Evolutionary conservation across 2,113 vertebrate species (phyloP).

Genomic region (Ophthalmolycus amberensis): DNA sequence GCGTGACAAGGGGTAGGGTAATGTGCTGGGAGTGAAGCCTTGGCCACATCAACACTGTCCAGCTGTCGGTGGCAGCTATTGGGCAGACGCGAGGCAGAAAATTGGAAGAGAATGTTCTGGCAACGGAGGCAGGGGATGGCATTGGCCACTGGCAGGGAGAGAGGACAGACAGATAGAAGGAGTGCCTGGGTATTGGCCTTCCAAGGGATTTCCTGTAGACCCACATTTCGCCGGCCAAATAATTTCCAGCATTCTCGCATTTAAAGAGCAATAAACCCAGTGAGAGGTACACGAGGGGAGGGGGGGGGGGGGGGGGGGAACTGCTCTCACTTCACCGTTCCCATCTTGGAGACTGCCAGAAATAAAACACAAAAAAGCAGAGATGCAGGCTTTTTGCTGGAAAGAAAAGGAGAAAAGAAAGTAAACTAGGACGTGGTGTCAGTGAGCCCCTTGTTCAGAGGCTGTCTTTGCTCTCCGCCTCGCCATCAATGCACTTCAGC

Average conservation of each 20-base stretch:
- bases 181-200: constrained; percentile 73
- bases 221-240: constrained; percentile 74
- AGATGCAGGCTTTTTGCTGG: constrained; percentile 63
- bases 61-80: constrained; percentile 82
- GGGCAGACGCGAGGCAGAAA: constrained; percentile 79
- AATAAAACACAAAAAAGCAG: constrained; percentile 69
- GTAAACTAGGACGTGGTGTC: constrained; percentile 79
- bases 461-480: constrained; percentile 72
- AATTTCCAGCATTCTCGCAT: constrained; percentile 76
- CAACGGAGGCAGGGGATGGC: constrained; percentile 75
- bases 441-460: constrained; percentile 68
- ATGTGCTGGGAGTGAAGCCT: constrained; percentile 80
- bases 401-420: constrained; percentile 38
- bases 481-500: constrained; percentile 70
- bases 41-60: constrained; percentile 79
- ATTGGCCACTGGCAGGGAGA: constrained; percentile 75
- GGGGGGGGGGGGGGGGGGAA: neutral
- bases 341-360: constrained; percentile 67
- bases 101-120: constrained; percentile 85
- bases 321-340: constrained; percentile 60
- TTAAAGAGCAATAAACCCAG: constrained; percentile 81
- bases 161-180: constrained; percentile 69
- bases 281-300: constrained; percentile 62
- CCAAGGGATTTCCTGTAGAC: constrained; percentile 82
- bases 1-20: constrained; percentile 81